Percentiles rank a stretch among this genome's conserved stretches.
phyloP scores from a whole-genome alignment of 2,888 invertebrate genomes.

The Hoplodrina blanda region DNA sequence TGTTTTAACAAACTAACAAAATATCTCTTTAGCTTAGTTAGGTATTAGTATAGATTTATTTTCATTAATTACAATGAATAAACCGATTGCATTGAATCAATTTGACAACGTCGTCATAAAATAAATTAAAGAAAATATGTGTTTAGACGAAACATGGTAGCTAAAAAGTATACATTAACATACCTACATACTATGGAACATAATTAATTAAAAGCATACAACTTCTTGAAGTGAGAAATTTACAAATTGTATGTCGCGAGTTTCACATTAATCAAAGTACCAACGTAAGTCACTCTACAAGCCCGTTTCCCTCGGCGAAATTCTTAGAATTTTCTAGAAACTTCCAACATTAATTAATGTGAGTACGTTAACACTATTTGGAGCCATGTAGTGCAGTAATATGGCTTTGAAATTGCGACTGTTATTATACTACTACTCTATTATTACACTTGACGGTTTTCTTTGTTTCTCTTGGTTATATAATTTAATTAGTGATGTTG shows the following conservation, averaged over 20 bases:
- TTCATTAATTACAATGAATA: too few relatives aligned
- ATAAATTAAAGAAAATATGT: too few relatives aligned
- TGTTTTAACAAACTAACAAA: too few relatives aligned
- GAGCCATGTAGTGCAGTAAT: slow-evolving; percentile 40
- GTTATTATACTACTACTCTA: too few relatives aligned
- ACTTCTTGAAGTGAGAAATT: slow-evolving; percentile 26
- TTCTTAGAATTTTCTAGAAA: slow-evolving; percentile 58
- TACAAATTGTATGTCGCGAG: slow-evolving; percentile 22
- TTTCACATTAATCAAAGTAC: slow-evolving; percentile 55
- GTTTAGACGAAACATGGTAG: too few relatives aligned
- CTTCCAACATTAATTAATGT: slow-evolving; percentile 57
- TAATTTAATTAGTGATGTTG: slow-evolving; percentile 30
- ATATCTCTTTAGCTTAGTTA: too few relatives aligned
- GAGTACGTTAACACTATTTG: slow-evolving; percentile 51
- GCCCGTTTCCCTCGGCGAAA: slow-evolving; percentile 23
- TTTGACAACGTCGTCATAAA: too few relatives aligned
- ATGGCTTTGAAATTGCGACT: slow-evolving; percentile 33
- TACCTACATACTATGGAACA: not conserved
- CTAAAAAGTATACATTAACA: too few relatives aligned
- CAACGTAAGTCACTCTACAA: slow-evolving; percentile 29
- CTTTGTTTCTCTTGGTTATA: slow-evolving; percentile 12
- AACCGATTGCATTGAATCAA: too few relatives aligned
- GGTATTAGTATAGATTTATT: too few relatives aligned
- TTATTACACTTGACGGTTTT: slow-evolving; percentile 24
- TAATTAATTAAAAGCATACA: slow-evolving; percentile 26